A percentile compares a stretch with the other conserved stretches of the same genome.
Conservation (phyloP, 2,113 vertebrate species). For the Microtus oregoni region DNA sequence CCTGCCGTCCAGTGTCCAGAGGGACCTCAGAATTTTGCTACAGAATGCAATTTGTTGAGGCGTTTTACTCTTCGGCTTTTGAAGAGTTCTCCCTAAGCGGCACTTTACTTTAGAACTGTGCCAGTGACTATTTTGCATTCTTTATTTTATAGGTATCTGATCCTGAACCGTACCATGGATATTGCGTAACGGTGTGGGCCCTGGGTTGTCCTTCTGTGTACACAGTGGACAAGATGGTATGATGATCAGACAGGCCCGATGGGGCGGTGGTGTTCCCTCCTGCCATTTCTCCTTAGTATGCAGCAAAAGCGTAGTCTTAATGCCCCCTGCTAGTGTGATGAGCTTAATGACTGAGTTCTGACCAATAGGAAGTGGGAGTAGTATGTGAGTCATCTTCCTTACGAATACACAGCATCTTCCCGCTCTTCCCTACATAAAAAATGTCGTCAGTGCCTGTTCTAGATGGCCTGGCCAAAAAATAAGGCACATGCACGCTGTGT, state of each 20-base stretch:
- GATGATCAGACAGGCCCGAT: not conserved
- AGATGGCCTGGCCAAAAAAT: not conserved
- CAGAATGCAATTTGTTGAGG: not conserved
- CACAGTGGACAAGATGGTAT: not conserved
- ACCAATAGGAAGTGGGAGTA: not conserved
- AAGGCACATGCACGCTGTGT: rapidly evolving
- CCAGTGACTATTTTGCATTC: not conserved
- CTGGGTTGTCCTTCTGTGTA: not conserved
- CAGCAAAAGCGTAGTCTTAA: not conserved
- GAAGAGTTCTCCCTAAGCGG: not conserved
- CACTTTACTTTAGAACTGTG: not conserved
- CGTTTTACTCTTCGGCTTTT: not conserved
- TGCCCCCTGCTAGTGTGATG: not conserved
- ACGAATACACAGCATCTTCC: not conserved
- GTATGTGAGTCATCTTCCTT: not conserved
- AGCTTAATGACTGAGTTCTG: not conserved
- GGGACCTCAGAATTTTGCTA: not conserved
- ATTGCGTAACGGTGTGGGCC: not conserved
- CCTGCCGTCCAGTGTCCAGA: not conserved
- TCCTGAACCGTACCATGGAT: not conserved
- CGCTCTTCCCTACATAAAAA: not conserved
- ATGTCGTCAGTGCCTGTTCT: not conserved
- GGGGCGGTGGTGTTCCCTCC: not conserved
- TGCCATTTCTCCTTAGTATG: not conserved
- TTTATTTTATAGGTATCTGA: not conserved